phyloP scores from a whole-genome alignment of 2,888 invertebrate genomes.

The Drosophila testacea region DNA sequence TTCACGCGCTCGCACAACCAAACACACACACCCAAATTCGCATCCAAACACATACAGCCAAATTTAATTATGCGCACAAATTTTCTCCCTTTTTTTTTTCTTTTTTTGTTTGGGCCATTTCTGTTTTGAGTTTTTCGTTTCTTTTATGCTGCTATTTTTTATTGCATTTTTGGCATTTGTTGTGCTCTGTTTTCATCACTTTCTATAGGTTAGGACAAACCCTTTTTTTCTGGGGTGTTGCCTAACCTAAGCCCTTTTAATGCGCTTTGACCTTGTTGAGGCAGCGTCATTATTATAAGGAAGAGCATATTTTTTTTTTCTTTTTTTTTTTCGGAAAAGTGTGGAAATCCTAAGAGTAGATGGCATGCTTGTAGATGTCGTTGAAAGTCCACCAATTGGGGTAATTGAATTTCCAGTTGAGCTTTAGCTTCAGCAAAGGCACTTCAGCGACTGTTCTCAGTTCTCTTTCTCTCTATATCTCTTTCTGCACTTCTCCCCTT shows the following conservation, averaged over 20 bases:
- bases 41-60: slow-evolving; percentile 13
- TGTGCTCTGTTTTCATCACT: slow-evolving; percentile 51
- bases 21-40: slow-evolving; percentile 12
- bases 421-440: slow-evolving; percentile 25
- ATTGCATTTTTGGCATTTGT: slow-evolving; percentile 63
- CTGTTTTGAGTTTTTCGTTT: slow-evolving; percentile 29
- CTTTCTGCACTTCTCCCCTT: neutral
- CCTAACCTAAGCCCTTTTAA: slow-evolving; percentile 58
- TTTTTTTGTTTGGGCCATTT: slow-evolving; percentile 32
- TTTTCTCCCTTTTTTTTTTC: slow-evolving; percentile 23
- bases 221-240: slow-evolving; percentile 47
- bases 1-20: slow-evolving; percentile 35
- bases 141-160: slow-evolving; percentile 59
- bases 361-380: slow-evolving; percentile 22
- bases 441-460: slow-evolving; percentile 5
- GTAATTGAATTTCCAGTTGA: slow-evolving; percentile 77
- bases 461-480: neutral
- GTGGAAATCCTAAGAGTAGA: slow-evolving; percentile 25
- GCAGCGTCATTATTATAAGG: slow-evolving; percentile 23
- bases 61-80: slow-evolving; percentile 73
- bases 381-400: slow-evolving; percentile 61
- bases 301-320: slow-evolving; percentile 42
- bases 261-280: slow-evolving; percentile 53
- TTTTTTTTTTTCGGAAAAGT: slow-evolving; percentile 10
- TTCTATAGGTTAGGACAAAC: slow-evolving; percentile 43